These are phyloP conservation scores for Phocides pigmalion DNA, from an alignment of 1,140 invertebrate genomes.

Conservation along the genomic window DNA sequence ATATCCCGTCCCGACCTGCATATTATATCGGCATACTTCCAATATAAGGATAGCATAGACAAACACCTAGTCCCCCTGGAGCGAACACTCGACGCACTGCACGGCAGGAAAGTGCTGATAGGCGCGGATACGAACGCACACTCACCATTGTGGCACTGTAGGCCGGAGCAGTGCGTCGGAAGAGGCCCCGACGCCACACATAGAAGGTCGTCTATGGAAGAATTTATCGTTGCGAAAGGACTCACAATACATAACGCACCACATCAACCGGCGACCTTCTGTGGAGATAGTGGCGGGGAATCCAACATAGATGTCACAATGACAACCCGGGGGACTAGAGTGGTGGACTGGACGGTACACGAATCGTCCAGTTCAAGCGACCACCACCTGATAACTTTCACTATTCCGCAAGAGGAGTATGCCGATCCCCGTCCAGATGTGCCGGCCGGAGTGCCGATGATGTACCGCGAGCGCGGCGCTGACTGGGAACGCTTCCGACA, in stretches of 20 bases:
- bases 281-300: conserved; percentile 23
- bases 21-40: conserved; percentile 36
- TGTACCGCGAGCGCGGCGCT: conserved; percentile 27
- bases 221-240: conserved; percentile 8
- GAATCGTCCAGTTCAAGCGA: conserved; percentile 39
- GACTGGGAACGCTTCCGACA: conserved; percentile 30
- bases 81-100: background rate
- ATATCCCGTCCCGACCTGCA: background rate
- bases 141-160: conserved; percentile 43
- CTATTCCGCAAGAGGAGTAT: background rate
- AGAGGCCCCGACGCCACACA: conserved; percentile 16
- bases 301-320: conserved; percentile 47
- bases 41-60: conserved; percentile 33
- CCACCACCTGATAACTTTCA: conserved; percentile 39
- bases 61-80: conserved; percentile 28
- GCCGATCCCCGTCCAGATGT: background rate
- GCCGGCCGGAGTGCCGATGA: background rate
- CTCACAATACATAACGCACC: conserved; percentile 19
- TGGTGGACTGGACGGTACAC: conserved; percentile 36
- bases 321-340: conserved; percentile 9
- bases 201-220: conserved; percentile 29
- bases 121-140: conserved; percentile 45
- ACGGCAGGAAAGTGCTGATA: conserved; percentile 1
- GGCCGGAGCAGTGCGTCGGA: conserved; percentile 10
- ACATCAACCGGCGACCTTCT: conserved; percentile 40